Conservation (phyloP, 2,113 vertebrate species). For the Noturus placidus region DNA sequence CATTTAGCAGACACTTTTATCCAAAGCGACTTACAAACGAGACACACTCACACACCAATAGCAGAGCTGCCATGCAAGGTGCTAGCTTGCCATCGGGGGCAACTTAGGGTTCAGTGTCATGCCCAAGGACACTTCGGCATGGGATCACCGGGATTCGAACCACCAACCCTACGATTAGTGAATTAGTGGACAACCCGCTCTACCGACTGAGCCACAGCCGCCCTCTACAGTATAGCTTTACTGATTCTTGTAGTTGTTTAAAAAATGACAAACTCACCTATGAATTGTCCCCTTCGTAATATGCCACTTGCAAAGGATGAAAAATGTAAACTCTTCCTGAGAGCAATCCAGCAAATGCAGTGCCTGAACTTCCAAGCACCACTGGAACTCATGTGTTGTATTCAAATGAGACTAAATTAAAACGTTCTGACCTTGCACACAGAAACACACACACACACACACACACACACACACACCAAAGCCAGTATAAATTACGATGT, state of each 20-base stretch:
- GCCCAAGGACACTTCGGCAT: too few relatives aligned
- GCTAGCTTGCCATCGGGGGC: too few relatives aligned
- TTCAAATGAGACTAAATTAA: conserved; percentile 20
- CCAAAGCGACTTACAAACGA: too few relatives aligned
- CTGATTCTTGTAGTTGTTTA: not conserved
- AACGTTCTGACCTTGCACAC: not conserved
- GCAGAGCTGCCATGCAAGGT: too few relatives aligned
- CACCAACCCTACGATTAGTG: too few relatives aligned
- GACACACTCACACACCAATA: too few relatives aligned
- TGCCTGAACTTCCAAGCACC: not conserved
- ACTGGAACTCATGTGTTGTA: not conserved
- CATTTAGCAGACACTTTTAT: too few relatives aligned
- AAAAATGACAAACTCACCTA: not conserved
- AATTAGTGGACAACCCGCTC: too few relatives aligned
- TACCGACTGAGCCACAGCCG: too few relatives aligned
- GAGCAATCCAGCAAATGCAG: not conserved
- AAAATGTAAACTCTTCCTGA: not conserved
- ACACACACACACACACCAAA: not conserved
- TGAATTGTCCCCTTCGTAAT: not conserved
- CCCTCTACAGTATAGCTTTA: not conserved
- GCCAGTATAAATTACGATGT: not conserved
- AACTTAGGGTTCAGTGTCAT: too few relatives aligned
- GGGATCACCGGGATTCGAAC: too few relatives aligned
- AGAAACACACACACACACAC: not conserved
- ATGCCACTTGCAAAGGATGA: not conserved